Percentiles rank a stretch among this genome's conserved stretches.
Evolutionary conservation across 2,888 invertebrate species (phyloP).

Genomic region (Sinhomidia bicolor): DNA sequence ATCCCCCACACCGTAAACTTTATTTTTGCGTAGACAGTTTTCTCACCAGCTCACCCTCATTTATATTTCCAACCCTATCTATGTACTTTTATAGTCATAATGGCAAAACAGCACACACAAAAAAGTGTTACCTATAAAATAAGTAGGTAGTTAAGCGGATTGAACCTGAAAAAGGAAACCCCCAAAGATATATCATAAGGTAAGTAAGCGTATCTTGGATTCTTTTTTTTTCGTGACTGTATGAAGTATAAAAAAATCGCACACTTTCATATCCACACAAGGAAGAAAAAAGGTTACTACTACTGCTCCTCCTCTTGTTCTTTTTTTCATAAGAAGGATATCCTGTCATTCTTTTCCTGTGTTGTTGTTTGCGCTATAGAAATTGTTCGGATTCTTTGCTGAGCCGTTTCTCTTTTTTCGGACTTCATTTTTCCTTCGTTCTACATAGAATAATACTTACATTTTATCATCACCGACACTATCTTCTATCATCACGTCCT

Average conservation of each 20-base stretch:
- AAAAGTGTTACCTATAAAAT: too few relatives aligned
- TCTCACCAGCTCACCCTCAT: too few relatives aligned
- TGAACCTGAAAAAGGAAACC: neutral
- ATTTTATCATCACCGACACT: too few relatives aligned
- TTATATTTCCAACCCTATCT: too few relatives aligned
- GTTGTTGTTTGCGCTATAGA: constrained; percentile 66
- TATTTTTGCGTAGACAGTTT: too few relatives aligned
- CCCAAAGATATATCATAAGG: neutral
- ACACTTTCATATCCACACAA: neutral
- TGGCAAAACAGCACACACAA: neutral
- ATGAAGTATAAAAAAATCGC: constrained; percentile 7
- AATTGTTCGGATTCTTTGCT: constrained; percentile 66
- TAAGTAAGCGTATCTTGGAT: neutral
- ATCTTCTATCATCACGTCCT: neutral
- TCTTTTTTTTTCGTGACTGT: neutral
- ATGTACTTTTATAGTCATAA: neutral
- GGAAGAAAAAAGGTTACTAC: neutral
- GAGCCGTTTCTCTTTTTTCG: constrained; percentile 1
- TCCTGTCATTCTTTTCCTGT: constrained; percentile 63
- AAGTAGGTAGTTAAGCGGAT: constrained; percentile 6
- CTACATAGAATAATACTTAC: neutral
- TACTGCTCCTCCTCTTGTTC: neutral
- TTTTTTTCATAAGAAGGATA: neutral
- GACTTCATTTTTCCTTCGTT: neutral
- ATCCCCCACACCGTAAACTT: too few relatives aligned